These are phyloP conservation scores for Sciaenops ocellatus DNA, from an alignment of 2,797 vertebrate genomes.

Conservation along the genomic window DNA sequence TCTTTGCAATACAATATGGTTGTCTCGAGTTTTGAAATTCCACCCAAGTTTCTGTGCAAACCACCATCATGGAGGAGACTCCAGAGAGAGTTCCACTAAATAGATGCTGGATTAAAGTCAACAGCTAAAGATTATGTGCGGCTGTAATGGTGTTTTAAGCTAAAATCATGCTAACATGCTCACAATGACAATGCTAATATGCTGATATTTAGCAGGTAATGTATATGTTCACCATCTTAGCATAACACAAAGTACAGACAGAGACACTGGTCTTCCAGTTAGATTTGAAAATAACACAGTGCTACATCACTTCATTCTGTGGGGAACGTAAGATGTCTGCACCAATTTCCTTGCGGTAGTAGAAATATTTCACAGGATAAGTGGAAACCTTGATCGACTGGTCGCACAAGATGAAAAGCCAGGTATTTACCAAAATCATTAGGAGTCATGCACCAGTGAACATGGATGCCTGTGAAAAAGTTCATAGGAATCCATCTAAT, in stretches of 20 bases:
- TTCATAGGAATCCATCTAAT: background rate
- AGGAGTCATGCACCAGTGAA: background rate
- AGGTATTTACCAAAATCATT: too few relatives aligned
- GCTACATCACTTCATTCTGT: background rate
- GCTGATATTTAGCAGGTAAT: background rate
- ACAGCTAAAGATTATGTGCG: background rate
- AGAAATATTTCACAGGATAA: background rate
- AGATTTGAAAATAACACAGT: background rate
- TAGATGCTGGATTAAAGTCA: background rate
- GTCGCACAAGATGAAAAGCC: too few relatives aligned
- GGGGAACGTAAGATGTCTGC: background rate
- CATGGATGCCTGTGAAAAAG: background rate
- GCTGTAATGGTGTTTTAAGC: background rate
- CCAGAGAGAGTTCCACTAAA: background rate
- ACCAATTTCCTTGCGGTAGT: background rate
- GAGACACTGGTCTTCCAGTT: background rate
- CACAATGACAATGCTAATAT: background rate
- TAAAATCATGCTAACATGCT: background rate
- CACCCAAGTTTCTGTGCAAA: background rate
- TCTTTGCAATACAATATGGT: background rate
- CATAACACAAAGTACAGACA: background rate
- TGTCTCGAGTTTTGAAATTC: background rate
- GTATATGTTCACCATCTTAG: background rate
- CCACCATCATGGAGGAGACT: background rate
- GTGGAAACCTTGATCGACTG: background rate